Conservation (phyloP, 2,888 invertebrate genomes). For the Cancer borealis region DNA sequence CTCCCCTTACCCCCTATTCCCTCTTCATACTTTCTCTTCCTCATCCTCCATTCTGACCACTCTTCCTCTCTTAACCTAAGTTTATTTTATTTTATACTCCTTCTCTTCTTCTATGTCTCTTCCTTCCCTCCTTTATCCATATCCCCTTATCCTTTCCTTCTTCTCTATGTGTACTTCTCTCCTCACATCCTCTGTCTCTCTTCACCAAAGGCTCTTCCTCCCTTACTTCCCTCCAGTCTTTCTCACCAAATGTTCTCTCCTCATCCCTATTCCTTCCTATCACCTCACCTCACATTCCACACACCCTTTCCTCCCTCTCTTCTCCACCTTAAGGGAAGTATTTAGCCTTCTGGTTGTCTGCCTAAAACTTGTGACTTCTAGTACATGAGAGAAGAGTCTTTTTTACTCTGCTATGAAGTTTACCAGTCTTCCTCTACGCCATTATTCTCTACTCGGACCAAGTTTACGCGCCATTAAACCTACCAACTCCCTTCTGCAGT, state of each 20-base stretch:
- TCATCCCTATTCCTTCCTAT: background rate
- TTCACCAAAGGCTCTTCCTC: background rate
- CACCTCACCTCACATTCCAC: background rate
- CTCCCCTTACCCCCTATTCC: no score
- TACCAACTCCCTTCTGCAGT: background rate
- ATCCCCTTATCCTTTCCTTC: no score
- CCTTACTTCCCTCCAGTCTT: background rate
- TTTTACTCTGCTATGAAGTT: background rate
- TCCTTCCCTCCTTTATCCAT: background rate
- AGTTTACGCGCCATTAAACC: conserved; percentile 16
- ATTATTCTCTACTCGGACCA: conserved; percentile 1
- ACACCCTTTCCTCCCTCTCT: no score
- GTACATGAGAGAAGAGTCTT: conserved; percentile 24
- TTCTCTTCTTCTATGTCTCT: background rate
- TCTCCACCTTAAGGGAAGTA: background rate
- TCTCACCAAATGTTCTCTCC: background rate
- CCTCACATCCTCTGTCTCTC: background rate
- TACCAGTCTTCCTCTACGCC: background rate
- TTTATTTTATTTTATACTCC: background rate
- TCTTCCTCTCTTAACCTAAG: background rate
- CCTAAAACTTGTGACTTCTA: background rate
- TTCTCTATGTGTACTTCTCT: background rate
- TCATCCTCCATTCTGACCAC: no score
- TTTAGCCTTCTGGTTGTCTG: background rate
- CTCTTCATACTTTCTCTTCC: background rate